phyloP scores from a whole-genome alignment of 2,113 vertebrate species.

The Tapirus terrestris region DNA sequence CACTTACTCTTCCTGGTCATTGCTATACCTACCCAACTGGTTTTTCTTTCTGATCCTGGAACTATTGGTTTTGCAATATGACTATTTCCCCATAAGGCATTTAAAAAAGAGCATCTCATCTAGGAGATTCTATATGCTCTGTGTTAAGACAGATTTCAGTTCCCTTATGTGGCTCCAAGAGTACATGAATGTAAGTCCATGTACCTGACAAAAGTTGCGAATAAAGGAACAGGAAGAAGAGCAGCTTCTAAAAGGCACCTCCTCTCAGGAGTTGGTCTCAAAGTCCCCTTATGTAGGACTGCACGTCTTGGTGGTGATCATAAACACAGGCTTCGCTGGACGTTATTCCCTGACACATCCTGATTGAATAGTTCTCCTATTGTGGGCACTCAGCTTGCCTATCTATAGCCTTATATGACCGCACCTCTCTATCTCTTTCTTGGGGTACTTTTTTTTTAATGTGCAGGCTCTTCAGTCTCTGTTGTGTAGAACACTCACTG shows the following conservation, averaged over 20 bases:
- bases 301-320: not conserved
- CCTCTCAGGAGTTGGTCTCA: not conserved
- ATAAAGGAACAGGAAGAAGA: not conserved
- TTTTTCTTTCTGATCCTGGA: constrained; percentile 7
- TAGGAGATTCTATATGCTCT: not conserved
- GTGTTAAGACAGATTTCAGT: not conserved
- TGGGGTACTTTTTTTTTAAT: not conserved
- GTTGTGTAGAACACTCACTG: not conserved
- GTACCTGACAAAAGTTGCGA: not conserved
- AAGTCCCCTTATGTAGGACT: not conserved
- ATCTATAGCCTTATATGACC: not conserved
- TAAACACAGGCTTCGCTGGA: not conserved
- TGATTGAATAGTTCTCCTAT: not conserved
- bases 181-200: not conserved
- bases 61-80: not conserved
- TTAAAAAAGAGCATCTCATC: not conserved
- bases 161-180: not conserved
- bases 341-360: not conserved
- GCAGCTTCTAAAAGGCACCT: not conserved
- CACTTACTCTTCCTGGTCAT: not conserved
- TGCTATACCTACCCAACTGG: not conserved
- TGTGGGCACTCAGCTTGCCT: not conserved
- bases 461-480: not conserved
- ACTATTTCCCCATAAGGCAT: not conserved
- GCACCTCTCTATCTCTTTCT: not conserved